Conservation (phyloP, 1,140 invertebrate genomes). For the Sycobia sp. region DNA sequence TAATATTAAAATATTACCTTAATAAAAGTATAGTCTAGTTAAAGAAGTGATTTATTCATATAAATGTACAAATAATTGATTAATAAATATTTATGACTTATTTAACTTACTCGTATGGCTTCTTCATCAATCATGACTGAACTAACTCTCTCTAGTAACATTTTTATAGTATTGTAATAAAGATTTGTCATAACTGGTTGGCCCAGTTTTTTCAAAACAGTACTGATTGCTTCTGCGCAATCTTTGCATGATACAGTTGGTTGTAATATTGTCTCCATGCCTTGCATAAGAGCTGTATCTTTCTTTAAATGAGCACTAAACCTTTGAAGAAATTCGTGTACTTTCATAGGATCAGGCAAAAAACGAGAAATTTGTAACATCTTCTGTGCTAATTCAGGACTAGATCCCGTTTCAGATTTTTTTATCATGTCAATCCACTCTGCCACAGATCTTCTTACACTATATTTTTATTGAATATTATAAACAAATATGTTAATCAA, state of each 20-base stretch:
- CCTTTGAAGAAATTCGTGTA: slow-evolving; percentile 88
- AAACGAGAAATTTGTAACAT: slow-evolving; percentile 70
- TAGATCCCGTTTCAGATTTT: slow-evolving; percentile 68
- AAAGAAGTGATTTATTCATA: too few relatives aligned
- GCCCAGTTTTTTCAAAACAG: slow-evolving; percentile 91
- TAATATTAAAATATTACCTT: too few relatives aligned
- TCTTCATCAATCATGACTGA: slow-evolving; percentile 94
- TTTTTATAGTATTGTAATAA: slow-evolving; percentile 95
- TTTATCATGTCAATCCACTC: slow-evolving; percentile 85
- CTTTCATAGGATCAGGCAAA: slow-evolving; percentile 92
- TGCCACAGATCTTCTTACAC: slow-evolving; percentile 80
- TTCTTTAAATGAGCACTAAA: slow-evolving; percentile 83
- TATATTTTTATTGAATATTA: slow-evolving; percentile 42
- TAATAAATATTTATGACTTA: too few relatives aligned
- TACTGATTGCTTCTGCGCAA: slow-evolving; percentile 77
- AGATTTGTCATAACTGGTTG: slow-evolving; percentile 92
- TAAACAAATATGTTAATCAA: neutral
- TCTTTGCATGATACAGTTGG: slow-evolving; percentile 89
- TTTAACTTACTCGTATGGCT: slow-evolving; percentile 73
- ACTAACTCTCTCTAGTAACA: slow-evolving; percentile 89
- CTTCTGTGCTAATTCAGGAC: slow-evolving; percentile 68
- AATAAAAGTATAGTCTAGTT: too few relatives aligned
- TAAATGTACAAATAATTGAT: too few relatives aligned
- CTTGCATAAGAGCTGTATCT: slow-evolving; percentile 77
- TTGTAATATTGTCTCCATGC: slow-evolving; percentile 85